Base-by-base conservation (phyloP, 1,140 invertebrate species). In the Pseudomyrmex concolor region DNA sequence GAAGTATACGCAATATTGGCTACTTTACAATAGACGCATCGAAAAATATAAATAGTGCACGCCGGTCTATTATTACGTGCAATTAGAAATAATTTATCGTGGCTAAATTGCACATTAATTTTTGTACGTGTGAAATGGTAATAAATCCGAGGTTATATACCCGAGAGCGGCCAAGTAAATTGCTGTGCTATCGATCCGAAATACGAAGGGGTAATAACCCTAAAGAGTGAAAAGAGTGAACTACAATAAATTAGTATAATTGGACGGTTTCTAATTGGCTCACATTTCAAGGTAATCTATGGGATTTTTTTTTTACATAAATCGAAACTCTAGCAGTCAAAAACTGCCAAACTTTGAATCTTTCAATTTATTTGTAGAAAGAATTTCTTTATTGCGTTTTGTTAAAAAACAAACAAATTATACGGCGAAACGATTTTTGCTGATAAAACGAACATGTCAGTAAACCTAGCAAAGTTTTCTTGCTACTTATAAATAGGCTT, bases 181-280 rank as follows among this genome's bases (percentile, higher is more conserved):
- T 76, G 71, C 71, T 15, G n/a, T 13, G 3, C 15, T 62, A 81
- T 81, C 59, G 68, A 71, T 25, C 48, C 67, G 12, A 72, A 64
- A 57, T 57, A 74, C 60, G 63, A 10, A 84, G 67, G 34, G 34
- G 59, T 67, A 84, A 84, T 85, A 83, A 86, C 57, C 68, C 48
- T 78, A 51, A 71, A 63, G 67, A 70, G 45, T 72, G 22, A 86
- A 84, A 84, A 78, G 55, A 81, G 2, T 84, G 57, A 43, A 34
- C 51, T 15, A 80, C 80, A 72, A 86, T 73, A 80, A 80, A 86
- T 78, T 72, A 51, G 25, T 64, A 73, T 78, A 86, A 84, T 86
- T 80, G 83, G 68, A 84, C 25, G 43, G 55, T 80, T 34, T 54
- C 54, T 80, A 84, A 85, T 86, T 84, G 68, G 48, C 72, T 80